Evolutionary conservation across 37 sponge, comb jelly and placozoan genomes (phyloP).

Genomic region (Haliclona indistincta): DNA sequence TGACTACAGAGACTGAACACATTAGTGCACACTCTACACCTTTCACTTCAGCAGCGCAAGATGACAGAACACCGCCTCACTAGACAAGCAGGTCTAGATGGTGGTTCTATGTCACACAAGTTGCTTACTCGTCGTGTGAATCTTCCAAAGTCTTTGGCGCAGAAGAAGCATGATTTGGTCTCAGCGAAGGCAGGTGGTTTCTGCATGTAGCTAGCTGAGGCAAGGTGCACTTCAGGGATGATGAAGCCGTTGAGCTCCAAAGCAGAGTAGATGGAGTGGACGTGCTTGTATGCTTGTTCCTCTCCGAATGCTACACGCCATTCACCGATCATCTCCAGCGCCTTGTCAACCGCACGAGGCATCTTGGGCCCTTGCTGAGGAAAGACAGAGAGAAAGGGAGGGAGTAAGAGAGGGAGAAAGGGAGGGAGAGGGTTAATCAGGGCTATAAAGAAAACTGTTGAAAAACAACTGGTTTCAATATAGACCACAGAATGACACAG

Average conservation of each 20-base stretch:
- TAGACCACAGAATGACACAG: too few species aligned
- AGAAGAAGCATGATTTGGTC: constrained; percentile 3
- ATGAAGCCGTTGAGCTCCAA: constrained; percentile 73
- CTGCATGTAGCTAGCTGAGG: constrained; percentile 1
- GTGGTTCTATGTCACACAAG: too few species aligned
- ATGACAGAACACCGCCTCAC: too few species aligned
- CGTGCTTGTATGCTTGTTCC: constrained; percentile 54
- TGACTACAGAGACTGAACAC: too few species aligned
- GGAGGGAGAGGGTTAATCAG: background rate
- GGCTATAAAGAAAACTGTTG: background rate
- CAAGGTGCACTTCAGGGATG: constrained; percentile 73
- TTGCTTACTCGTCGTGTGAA: too few species aligned
- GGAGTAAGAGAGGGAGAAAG: too few species aligned
- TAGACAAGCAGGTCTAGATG: too few species aligned
- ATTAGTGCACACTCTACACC: too few species aligned
- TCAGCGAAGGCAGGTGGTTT: background rate
- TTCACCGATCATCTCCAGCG: constrained; percentile 77
- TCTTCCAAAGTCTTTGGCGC: background rate
- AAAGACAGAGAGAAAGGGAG: background rate
- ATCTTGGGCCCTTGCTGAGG: constrained; percentile 3
- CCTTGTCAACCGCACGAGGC: constrained; percentile 57
- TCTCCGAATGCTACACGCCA: constrained; percentile 85
- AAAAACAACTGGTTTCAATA: background rate
- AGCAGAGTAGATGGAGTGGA: constrained; percentile 65
- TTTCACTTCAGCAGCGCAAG: too few species aligned